These are phyloP conservation scores for Mystacornis crossleyi DNA, from an alignment of 2,113 vertebrate species.

Conservation along the genomic window DNA sequence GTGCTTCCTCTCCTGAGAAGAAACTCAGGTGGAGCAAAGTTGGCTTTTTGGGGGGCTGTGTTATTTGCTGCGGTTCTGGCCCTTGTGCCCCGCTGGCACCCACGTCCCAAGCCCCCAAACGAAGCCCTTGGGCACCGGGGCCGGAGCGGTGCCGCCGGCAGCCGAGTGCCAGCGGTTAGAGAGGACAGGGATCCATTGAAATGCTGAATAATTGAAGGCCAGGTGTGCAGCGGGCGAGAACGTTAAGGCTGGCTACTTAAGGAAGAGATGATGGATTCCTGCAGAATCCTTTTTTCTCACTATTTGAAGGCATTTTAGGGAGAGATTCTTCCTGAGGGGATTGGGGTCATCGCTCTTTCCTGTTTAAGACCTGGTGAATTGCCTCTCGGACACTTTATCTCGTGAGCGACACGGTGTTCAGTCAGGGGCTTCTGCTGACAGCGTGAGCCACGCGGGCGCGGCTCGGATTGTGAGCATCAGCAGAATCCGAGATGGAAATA, in stretches of 20 bases:
- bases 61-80: rapidly evolving
- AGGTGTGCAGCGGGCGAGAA: background rate
- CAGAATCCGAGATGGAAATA: slow-evolving; percentile 39
- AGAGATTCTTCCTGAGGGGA: slow-evolving; percentile 11
- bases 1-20: background rate
- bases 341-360: slow-evolving; percentile 30
- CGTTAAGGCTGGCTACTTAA: background rate
- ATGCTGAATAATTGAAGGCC: background rate
- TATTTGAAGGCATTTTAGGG: slow-evolving; percentile 5
- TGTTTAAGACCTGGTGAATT: slow-evolving; percentile 22
- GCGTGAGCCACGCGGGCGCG: background rate
- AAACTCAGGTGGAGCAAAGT: background rate
- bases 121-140: background rate
- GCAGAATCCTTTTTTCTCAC: background rate
- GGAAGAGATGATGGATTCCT: background rate
- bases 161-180: background rate
- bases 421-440: slow-evolving; percentile 61
- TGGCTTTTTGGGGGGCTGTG: background rate
- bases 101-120: rapidly evolving
- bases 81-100: rapidly evolving
- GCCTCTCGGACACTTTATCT: slow-evolving; percentile 45
- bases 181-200: background rate
- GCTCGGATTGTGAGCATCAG: slow-evolving; percentile 42
- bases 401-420: background rate
- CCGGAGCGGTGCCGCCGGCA: background rate